Evolutionary conservation across 2,888 invertebrate species (phyloP), one percentile per base, ranked within the genome.

Genomic region (Alsophila aescularia): DNA sequence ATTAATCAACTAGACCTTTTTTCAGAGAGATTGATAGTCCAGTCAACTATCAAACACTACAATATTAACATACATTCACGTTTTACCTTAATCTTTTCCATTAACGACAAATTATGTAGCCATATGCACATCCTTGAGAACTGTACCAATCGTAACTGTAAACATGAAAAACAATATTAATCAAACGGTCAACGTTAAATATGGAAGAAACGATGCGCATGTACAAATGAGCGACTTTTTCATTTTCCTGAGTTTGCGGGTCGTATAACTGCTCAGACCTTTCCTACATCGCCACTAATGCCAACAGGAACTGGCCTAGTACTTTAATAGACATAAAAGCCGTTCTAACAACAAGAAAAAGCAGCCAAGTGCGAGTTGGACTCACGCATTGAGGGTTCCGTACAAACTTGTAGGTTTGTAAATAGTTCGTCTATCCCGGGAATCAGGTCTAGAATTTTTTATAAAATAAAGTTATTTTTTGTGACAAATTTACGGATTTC

Each of bases 291-390:
- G 62, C 67, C 62, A 53, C 71, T 81, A 78, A 80, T 75, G 76
- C 78, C 70, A 67, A 73, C 81, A 82, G 77, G 77, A 80, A 79
- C 77, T 70, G 64, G 69, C 79, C 81, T 75, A 58, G 36, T 51
- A 44, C 50, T 42, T 54, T 52, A 12, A 14, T 27, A 32, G 9
- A n/a, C n/a, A n/a, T n/a, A n/a, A 4, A 12, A 21, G 13, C 9
- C 21, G n/a, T 21, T n/a, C n/a, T n/a, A n/a, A n/a, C n/a, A n/a
- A n/a, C n/a, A n/a, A n/a, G n/a, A n/a, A n/a, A n/a, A n/a, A n/a
- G n/a, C n/a, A n/a, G n/a, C n/a, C n/a, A n/a, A n/a, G n/a, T n/a
- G n/a, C n/a, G n/a, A n/a, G n/a, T n/a, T n/a, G n/a, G n/a, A n/a
- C n/a, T n/a, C n/a, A n/a, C n/a, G n/a, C n/a, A n/a, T n/a, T n/a